A percentile compares a stretch with the other conserved stretches of the same genome.
Conservation (phyloP, 2,888 invertebrate species). For the Trilocha varians region DNA sequence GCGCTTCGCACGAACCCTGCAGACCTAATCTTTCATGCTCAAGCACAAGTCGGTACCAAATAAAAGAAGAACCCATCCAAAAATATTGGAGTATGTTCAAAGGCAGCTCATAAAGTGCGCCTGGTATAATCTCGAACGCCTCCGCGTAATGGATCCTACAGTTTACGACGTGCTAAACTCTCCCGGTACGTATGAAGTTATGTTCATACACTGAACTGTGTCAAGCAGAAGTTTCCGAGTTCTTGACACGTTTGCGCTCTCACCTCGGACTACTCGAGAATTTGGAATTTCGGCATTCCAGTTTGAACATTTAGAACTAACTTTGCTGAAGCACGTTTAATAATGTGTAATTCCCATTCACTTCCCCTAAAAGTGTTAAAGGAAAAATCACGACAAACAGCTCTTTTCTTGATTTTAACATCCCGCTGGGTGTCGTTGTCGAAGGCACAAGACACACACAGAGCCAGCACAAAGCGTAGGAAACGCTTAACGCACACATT, state of each 20-base stretch:
- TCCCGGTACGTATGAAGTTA: slow-evolving; percentile 43
- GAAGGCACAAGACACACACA: slow-evolving; percentile 54
- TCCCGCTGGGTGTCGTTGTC: slow-evolving; percentile 61
- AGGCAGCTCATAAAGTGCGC: slow-evolving; percentile 27
- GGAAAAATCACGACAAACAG: slow-evolving; percentile 44
- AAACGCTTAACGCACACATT: slow-evolving; percentile 71
- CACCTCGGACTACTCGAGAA: slow-evolving; percentile 25
- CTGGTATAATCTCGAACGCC: slow-evolving; percentile 37
- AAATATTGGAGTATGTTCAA: slow-evolving; percentile 30
- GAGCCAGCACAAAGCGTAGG: slow-evolving; percentile 57
- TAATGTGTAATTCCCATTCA: not conserved
- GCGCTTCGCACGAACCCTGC: slow-evolving; percentile 18
- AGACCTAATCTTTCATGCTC: slow-evolving; percentile 17
- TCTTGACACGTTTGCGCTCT: slow-evolving; percentile 38
- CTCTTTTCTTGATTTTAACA: slow-evolving; percentile 52
- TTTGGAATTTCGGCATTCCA: slow-evolving; percentile 14
- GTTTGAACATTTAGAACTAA: slow-evolving; percentile 1
- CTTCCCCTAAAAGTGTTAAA: slow-evolving; percentile 16
- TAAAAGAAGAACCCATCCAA: slow-evolving; percentile 24
- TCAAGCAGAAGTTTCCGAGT: slow-evolving; percentile 42
- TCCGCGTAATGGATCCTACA: slow-evolving; percentile 48
- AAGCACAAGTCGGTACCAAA: slow-evolving; percentile 13
- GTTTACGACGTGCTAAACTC: slow-evolving; percentile 61
- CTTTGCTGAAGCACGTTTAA: not conserved
- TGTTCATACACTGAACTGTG: slow-evolving; percentile 47